Percentiles rank a stretch among this genome's conserved stretches.
Evolutionary conservation across 2,797 vertebrate genomes (phyloP).

Genomic region (Clarias platycephalus): DNA sequence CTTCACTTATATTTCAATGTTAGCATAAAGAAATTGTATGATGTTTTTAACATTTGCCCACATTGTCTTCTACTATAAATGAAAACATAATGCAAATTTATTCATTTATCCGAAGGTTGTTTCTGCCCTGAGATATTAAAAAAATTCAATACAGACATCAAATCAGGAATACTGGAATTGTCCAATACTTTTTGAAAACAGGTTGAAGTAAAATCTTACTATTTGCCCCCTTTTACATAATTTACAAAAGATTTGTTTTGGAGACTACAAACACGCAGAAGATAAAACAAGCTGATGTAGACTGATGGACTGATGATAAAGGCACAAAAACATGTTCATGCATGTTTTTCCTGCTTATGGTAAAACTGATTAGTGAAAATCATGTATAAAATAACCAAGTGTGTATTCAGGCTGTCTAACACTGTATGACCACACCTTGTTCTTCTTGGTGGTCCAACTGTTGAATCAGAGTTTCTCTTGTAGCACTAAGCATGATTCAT

Average conservation of each 20-base stretch:
- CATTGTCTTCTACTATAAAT: neutral
- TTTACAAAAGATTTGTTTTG: neutral
- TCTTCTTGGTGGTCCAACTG: conserved; percentile 29
- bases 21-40: neutral
- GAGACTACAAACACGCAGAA: neutral
- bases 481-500: conserved; percentile 34
- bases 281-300: neutral
- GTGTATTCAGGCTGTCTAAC: conserved; percentile 73
- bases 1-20: neutral
- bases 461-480: conserved; percentile 28
- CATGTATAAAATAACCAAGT: conserved; percentile 18
- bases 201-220: neutral
- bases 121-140: neutral
- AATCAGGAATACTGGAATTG: too few relatives aligned
- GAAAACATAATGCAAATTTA: neutral
- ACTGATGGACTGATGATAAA: neutral
- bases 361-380: neutral
- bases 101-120: neutral
- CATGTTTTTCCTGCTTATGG: neutral
- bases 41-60: neutral
- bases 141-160: neutral
- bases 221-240: neutral
- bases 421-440: conserved; percentile 41
- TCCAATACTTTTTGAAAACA: neutral
- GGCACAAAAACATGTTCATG: neutral